These are phyloP conservation scores for Cheilinus undulatus DNA, from an alignment of 2,113 vertebrate genomes.

Conservation along the genomic window DNA sequence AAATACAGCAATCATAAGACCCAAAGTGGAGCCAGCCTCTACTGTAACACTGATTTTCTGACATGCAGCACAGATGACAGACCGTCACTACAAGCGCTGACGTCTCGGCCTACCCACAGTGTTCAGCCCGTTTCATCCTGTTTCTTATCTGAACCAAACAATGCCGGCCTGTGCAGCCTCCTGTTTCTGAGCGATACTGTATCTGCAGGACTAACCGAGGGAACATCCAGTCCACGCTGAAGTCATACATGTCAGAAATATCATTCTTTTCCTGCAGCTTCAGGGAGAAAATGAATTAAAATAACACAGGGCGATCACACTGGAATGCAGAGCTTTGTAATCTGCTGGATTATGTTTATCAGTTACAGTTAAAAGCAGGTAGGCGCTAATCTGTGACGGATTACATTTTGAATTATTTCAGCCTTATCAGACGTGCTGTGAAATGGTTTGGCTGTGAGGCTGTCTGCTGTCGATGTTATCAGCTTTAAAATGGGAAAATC, in stretches of 20 bases:
- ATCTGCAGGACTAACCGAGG: constrained; percentile 8
- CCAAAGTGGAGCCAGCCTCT: not conserved
- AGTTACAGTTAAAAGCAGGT: constrained; percentile 48
- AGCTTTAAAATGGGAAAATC: not conserved
- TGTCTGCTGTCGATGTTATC: constrained; percentile 40
- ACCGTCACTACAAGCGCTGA: not conserved
- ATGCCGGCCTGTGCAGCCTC: constrained; percentile 17
- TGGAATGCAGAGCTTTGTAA: constrained; percentile 19
- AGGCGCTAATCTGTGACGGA: constrained; percentile 50
- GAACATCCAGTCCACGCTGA: not conserved
- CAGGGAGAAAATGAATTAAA: not conserved
- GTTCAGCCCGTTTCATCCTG: not conserved
- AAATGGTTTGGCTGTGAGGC: constrained; percentile 2
- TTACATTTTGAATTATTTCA: constrained; percentile 42
- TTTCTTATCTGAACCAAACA: constrained; percentile 42
- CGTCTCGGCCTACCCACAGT: constrained; percentile 28
- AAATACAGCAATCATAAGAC: not conserved
- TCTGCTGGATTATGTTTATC: constrained; percentile 61
- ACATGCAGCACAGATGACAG: constrained; percentile 1
- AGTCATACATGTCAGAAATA: constrained; percentile 21
- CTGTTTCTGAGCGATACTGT: constrained; percentile 35
- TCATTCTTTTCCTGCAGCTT: not conserved
- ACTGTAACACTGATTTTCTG: not conserved
- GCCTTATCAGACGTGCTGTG: constrained; percentile 28
- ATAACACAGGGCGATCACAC: rapidly evolving